Percentiles rank a stretch among this genome's conserved stretches.
phyloP scores from a whole-genome alignment of 1,140 invertebrate species.

The Streblospio benedicti region DNA sequence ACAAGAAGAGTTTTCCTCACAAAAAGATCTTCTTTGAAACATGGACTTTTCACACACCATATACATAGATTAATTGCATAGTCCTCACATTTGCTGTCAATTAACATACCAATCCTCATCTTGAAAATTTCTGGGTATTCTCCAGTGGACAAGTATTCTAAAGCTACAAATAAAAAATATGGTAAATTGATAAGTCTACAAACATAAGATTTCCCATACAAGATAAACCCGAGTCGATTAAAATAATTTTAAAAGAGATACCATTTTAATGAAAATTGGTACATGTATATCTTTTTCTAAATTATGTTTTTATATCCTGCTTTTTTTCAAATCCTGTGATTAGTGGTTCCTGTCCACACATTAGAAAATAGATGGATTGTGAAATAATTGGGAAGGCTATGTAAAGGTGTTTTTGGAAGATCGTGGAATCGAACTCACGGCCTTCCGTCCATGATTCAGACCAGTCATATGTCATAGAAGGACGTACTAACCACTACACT shows the following conservation, averaged over 20 bases:
- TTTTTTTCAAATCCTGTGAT: no score
- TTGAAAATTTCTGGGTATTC: constrained; percentile 18
- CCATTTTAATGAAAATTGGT: background rate
- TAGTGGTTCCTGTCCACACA: no score
- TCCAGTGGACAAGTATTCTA: constrained; percentile 12
- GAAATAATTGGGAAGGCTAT: no score
- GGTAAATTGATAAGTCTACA: background rate
- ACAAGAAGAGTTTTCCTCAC: constrained; percentile 9
- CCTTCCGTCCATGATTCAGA: no score
- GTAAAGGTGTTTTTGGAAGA: no score
- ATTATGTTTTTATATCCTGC: background rate
- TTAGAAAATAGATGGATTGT: no score
- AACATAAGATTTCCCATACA: background rate
- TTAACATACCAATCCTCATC: constrained; percentile 15
- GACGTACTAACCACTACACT: no score
- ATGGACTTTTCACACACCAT: constrained; percentile 14
- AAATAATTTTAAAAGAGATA: background rate
- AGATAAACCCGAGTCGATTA: background rate
- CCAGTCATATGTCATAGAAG: no score
- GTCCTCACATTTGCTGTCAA: constrained; percentile 15
- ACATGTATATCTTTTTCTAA: background rate
- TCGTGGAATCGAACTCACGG: no score
- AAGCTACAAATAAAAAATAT: constrained; percentile 4
- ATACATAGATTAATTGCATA: constrained; percentile 14
- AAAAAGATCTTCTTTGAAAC: constrained; percentile 8